phyloP scores from a whole-genome alignment of 2,113 vertebrate species.

The Anguilla japonica region DNA sequence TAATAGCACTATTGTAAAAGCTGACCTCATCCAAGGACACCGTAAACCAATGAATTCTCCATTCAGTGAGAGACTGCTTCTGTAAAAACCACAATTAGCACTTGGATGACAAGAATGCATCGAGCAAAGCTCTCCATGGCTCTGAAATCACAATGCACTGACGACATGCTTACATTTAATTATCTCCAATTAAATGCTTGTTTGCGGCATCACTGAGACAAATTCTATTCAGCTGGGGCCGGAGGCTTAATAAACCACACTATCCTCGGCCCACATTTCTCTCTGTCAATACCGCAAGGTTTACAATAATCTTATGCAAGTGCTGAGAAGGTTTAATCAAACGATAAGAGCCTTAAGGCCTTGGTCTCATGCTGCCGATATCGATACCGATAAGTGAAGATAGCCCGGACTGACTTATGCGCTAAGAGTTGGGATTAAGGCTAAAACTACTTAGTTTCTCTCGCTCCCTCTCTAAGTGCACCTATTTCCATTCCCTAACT shows the following conservation, averaged over 20 bases:
- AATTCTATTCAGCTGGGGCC: constrained; percentile 48
- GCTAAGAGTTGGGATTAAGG: constrained; percentile 34
- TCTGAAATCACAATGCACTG: constrained; percentile 28
- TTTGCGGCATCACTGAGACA: constrained; percentile 38
- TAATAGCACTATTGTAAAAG: background rate
- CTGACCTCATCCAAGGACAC: constrained; percentile 24
- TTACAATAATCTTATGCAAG: constrained; percentile 67
- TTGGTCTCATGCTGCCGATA: constrained; percentile 54
- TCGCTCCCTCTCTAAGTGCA: background rate
- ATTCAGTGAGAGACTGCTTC: constrained; percentile 16
- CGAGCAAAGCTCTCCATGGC: constrained; percentile 27
- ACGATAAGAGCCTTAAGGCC: constrained; percentile 72
- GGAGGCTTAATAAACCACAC: constrained; percentile 64
- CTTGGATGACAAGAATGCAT: constrained; percentile 24
- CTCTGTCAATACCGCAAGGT: constrained; percentile 83
- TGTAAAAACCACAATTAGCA: constrained; percentile 31
- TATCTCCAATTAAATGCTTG: constrained; percentile 39
- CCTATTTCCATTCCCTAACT: background rate
- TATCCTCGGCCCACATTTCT: constrained; percentile 66
- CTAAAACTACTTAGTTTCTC: constrained; percentile 10
- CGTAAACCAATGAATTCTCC: constrained; percentile 12
- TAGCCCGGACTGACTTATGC: constrained; percentile 46
- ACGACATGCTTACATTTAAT: constrained; percentile 38
- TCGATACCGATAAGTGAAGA: constrained; percentile 65
- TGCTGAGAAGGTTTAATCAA: constrained; percentile 70